A percentile compares a stretch with the other conserved stretches of the same genome.
Conservation (phyloP, 1,140 invertebrate species). For the Plutomurus gul region DNA sequence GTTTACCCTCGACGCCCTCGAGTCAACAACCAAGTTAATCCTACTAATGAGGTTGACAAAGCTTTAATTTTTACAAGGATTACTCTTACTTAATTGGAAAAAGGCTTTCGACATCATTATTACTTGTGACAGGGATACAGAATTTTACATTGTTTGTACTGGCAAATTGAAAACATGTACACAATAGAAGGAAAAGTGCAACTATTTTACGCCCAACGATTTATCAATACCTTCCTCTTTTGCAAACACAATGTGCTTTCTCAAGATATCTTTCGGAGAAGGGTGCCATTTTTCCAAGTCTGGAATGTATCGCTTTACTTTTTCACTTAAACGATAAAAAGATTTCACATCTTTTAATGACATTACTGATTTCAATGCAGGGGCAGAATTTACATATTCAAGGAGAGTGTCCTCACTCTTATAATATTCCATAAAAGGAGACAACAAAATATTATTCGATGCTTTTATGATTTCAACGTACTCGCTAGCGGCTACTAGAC, state of each 20-base stretch:
- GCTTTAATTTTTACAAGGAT: no score
- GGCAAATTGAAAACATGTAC: no score
- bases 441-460: background rate
- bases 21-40: no score
- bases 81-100: no score
- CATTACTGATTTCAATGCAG: background rate
- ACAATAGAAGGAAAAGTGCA: no score
- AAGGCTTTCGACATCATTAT: no score
- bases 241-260: background rate
- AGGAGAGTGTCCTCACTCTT: background rate
- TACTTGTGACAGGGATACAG: no score
- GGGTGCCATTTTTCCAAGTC: background rate
- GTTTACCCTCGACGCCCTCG: no score
- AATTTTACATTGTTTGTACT: no score
- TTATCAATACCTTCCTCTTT: background rate
- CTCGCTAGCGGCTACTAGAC: background rate
- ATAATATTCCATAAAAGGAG: background rate
- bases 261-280: background rate
- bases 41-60: no score
- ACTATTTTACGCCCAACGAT: background rate
- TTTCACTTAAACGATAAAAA: background rate
- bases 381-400: background rate
- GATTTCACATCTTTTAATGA: background rate
- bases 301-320: background rate
- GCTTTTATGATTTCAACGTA: background rate